phyloP scores from a whole-genome alignment of 2,888 invertebrate species.

The Acleris holmiana region DNA sequence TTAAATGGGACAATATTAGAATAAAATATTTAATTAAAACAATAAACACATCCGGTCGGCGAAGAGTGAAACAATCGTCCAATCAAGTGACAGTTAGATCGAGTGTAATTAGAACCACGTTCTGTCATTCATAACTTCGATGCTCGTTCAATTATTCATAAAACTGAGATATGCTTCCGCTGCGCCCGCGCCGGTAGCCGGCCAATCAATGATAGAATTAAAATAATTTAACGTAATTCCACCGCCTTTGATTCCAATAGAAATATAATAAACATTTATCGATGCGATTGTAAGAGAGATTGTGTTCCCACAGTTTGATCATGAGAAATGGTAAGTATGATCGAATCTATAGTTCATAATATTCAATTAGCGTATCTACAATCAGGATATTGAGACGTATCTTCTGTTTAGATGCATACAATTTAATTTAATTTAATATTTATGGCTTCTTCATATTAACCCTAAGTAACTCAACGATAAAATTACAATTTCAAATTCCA shows the following conservation, averaged over 20 bases:
- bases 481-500: constrained; percentile 27
- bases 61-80: constrained; percentile 9
- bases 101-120: neutral
- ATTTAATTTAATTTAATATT: too few relatives aligned
- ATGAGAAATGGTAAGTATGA: constrained; percentile 3
- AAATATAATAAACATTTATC: constrained; percentile 23
- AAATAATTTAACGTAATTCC: constrained; percentile 17
- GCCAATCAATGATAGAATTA: constrained; percentile 27
- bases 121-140: constrained; percentile 1
- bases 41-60: constrained; percentile 11
- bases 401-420: neutral
- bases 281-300: constrained; percentile 21
- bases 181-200: constrained; percentile 44
- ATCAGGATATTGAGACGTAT: neutral
- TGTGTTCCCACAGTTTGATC: constrained; percentile 28
- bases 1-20: neutral
- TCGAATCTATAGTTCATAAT: constrained; percentile 7
- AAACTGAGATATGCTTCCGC: constrained; percentile 71
- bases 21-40: constrained; percentile 3
- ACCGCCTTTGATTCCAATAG: constrained; percentile 12
- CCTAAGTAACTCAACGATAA: too few relatives aligned
- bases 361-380: constrained; percentile 2
- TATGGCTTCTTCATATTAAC: too few relatives aligned
- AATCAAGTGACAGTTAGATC: constrained; percentile 4
- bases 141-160: constrained; percentile 65